Conservation (phyloP, 2,888 invertebrate genomes). For the Plusia festucae region DNA sequence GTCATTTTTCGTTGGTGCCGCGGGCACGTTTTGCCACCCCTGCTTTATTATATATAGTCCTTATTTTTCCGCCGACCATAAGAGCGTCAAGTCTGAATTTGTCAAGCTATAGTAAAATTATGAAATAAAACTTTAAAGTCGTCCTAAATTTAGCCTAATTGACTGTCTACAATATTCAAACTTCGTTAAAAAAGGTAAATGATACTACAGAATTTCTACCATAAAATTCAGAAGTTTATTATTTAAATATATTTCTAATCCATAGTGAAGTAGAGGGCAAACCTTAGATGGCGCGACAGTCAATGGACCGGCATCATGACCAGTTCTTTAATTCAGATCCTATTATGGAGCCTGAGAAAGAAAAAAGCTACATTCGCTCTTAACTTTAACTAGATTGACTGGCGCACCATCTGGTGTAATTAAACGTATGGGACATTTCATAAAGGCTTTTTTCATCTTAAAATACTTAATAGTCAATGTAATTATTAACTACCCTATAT, state of each 20-base stretch:
- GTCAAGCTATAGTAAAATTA: too few species aligned
- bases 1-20: too few species aligned
- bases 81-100: too few species aligned
- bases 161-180: too few species aligned
- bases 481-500: background rate
- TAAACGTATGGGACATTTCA: background rate
- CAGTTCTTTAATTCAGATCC: conserved; percentile 25
- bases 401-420: conserved; percentile 44
- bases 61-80: too few species aligned
- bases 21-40: too few species aligned
- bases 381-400: conserved; percentile 44
- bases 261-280: conserved; percentile 58
- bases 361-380: conserved; percentile 38
- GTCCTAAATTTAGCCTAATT: too few species aligned
- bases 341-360: conserved; percentile 37
- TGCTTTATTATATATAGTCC: too few species aligned
- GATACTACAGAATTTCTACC: conserved; percentile 14
- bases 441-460: background rate
- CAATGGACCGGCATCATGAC: conserved; percentile 29
- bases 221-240: background rate
- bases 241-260: conserved; percentile 12
- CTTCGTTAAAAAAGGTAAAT: conserved; percentile 8
- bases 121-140: too few species aligned
- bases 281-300: conserved; percentile 48
- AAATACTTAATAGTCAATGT: background rate